phyloP scores from a whole-genome alignment of 1,140 invertebrate species.

The Pollicipes pollicipes region DNA sequence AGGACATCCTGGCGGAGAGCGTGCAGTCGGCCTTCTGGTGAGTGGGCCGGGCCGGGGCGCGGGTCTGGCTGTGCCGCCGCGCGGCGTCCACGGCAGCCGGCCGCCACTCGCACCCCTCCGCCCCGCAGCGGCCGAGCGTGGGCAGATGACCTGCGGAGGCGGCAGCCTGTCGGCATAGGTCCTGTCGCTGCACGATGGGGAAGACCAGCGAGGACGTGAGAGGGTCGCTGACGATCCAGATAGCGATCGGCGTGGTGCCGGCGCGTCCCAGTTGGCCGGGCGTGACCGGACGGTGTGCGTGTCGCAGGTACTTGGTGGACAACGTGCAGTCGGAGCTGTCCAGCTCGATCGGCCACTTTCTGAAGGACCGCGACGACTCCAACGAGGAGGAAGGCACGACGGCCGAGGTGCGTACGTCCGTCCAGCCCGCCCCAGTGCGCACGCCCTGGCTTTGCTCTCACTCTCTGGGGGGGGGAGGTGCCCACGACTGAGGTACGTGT shows the following conservation, averaged over 20 bases:
- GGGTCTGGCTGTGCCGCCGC: background rate
- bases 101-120: no score
- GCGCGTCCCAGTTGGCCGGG: background rate
- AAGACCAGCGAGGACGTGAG: no score
- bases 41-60: background rate
- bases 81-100: no score
- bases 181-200: no score
- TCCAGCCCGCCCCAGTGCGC: no score
- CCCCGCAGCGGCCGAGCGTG: no score
- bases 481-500: no score
- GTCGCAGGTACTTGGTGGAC: constrained; percentile 31
- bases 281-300: background rate
- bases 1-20: constrained; percentile 77
- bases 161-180: no score
- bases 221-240: background rate
- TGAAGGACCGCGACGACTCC: constrained; percentile 27
- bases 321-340: constrained; percentile 39
- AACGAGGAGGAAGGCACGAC: no score
- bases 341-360: constrained; percentile 34
- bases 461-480: no score
- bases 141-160: no score
- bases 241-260: background rate
- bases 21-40: constrained; percentile 74
- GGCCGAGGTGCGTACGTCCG: constrained; percentile 1
- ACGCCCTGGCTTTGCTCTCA: no score